Evolutionary conservation across 2,113 vertebrate genomes (phyloP).

Genomic region (Chunga burmeisteri): DNA sequence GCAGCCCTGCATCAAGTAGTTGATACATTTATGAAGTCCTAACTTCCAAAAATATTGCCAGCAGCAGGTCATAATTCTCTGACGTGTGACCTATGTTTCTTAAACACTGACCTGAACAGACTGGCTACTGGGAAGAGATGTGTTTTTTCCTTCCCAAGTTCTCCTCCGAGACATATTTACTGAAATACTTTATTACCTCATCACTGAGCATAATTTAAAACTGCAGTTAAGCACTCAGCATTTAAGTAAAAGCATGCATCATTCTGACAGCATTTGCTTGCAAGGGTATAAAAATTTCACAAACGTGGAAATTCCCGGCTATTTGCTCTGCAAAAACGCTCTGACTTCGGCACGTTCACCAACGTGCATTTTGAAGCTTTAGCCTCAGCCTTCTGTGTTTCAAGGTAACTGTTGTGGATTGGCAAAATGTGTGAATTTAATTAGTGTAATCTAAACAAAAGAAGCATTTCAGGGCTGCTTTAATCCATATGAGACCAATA

Average conservation of each 20-base stretch:
- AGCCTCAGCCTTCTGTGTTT: slow-evolving; percentile 27
- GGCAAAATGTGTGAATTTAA: slow-evolving; percentile 72
- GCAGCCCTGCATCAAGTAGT: neutral
- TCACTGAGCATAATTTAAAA: slow-evolving; percentile 70
- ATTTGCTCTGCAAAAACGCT: slow-evolving; percentile 27
- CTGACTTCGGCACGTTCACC: neutral
- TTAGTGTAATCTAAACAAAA: slow-evolving; percentile 71
- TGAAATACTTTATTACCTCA: slow-evolving; percentile 77
- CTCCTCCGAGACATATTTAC: slow-evolving; percentile 72
- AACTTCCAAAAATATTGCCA: slow-evolving; percentile 59
- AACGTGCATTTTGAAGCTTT: neutral
- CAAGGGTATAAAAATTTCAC: slow-evolving; percentile 30
- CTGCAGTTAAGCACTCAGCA: slow-evolving; percentile 61
- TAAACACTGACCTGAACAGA: slow-evolving; percentile 63
- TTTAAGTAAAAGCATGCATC: slow-evolving; percentile 73
- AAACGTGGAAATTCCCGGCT: slow-evolving; percentile 6
- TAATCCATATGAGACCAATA: slow-evolving; percentile 70
- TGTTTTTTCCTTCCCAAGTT: slow-evolving; percentile 47
- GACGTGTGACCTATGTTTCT: slow-evolving; percentile 43
- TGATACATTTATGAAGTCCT: slow-evolving; percentile 67
- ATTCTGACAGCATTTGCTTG: slow-evolving; percentile 50
- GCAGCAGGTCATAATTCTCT: slow-evolving; percentile 62
- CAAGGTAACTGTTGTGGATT: slow-evolving; percentile 59
- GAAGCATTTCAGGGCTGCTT: slow-evolving; percentile 58
- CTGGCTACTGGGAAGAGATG: slow-evolving; percentile 56